phyloP scores from a whole-genome alignment of 2,113 vertebrate species.

The Eulacestoma nigropectus region DNA sequence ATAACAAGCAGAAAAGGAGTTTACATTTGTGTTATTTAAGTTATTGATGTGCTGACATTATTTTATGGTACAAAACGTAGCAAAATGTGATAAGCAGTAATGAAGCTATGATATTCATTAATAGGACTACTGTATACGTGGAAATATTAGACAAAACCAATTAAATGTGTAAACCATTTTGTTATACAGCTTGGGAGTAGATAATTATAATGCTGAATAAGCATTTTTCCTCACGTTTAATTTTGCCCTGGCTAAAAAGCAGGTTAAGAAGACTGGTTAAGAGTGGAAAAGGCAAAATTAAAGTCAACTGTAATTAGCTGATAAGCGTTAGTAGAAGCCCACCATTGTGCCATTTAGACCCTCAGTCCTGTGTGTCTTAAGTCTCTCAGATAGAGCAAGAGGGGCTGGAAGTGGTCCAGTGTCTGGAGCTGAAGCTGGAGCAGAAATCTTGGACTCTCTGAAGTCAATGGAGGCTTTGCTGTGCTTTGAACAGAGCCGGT shows the following conservation, averaged over 20 bases:
- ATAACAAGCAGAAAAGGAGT: constrained; percentile 43
- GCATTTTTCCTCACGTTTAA: constrained; percentile 36
- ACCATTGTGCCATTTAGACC: background rate
- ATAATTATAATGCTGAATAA: constrained; percentile 49
- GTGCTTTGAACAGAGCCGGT: background rate
- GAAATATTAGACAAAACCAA: constrained; percentile 43
- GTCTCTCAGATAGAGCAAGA: background rate
- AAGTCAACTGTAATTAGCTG: background rate
- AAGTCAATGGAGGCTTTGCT: constrained; percentile 4
- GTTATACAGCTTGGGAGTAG: constrained; percentile 52
- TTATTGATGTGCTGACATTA: constrained; percentile 38
- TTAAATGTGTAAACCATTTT: constrained; percentile 50
- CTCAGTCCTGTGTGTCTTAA: constrained; percentile 12
- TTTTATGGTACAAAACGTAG: constrained; percentile 31
- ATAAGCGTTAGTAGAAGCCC: background rate
- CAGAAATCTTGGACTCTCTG: background rate
- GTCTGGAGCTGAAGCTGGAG: background rate
- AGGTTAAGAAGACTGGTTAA: background rate
- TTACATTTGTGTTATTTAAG: constrained; percentile 63
- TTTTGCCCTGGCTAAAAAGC: constrained; percentile 35
- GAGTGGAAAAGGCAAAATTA: constrained; percentile 27
- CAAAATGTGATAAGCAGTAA: constrained; percentile 41
- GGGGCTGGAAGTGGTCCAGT: background rate
- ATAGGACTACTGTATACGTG: constrained; percentile 34
- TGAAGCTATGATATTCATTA: constrained; percentile 45